Evolutionary conservation across 2,888 invertebrate genomes (phyloP), one percentile per base, ranked within the genome.

Genomic region (Liposcelis brunnea): DNA sequence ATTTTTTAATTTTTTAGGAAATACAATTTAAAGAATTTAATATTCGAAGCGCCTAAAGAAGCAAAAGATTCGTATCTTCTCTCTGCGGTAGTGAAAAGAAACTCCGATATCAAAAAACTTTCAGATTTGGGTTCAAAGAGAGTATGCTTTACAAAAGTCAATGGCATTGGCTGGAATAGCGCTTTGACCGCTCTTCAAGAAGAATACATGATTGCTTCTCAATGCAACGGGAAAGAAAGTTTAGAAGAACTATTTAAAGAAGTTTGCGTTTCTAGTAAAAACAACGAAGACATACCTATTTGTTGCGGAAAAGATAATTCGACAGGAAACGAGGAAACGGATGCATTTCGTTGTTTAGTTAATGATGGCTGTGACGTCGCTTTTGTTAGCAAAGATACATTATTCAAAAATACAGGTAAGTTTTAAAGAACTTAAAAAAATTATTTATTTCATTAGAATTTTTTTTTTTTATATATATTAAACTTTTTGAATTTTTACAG

Each of bases 331-430:
- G 26, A 26, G 8, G 26, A 26, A 26, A 21, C 40, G 12, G 40
- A 16, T 12, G 19, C 40, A 15, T 40, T 40, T 3, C 19, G 7
- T 6, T 40, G 40, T 19, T 19, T 40, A 18, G 19, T 18, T 6
- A 19, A 40, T 6, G 40, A 11, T 6, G 40, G 40, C 4, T 40
- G 40, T 40, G 40, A 40, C 40, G 40, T 40, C 18, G 40, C 40
- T 21, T 40, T 40, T 18, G 6, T 40, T 5, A 14, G 11, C 7
- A 40, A 5, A 6, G 19, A 12, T 14, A 40, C 40, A 3, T 18
- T 40, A 40, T 6, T 5, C 15, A 19, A 40, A 19, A 14, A 19
- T n/a, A 40, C 40, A 40, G 35, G 35, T 35, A 14, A 7, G 5
- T 16, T 15, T 14, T 14, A 32, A n/a, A n/a, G n/a, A n/a, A n/a